Conservation (phyloP, 2,113 vertebrate species). For the Numida meleagris region DNA sequence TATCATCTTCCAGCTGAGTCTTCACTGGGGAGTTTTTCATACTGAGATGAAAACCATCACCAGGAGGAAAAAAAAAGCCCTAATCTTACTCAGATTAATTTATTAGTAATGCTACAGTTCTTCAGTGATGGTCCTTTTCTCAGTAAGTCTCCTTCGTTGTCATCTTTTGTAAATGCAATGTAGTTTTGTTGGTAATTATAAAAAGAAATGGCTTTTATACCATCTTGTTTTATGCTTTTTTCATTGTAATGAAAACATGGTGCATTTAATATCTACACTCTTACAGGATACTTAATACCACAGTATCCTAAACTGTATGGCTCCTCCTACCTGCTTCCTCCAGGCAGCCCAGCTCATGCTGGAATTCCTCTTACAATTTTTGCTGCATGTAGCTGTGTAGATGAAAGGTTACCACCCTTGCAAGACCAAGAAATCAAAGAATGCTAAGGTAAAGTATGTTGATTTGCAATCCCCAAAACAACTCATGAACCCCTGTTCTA, state of each 20-base stretch:
- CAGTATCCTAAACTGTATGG: background rate
- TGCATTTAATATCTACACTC: background rate
- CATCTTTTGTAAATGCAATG: background rate
- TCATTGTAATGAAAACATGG: background rate
- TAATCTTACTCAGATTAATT: slow-evolving; percentile 1
- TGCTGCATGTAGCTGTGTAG: background rate
- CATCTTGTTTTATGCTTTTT: background rate
- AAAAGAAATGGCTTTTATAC: background rate
- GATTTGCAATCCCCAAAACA: background rate
- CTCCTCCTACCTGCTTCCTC: background rate
- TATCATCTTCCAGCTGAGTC: background rate
- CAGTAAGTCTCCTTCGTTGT: background rate
- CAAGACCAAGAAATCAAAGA: background rate
- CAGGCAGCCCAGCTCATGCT: background rate
- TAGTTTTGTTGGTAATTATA: background rate
- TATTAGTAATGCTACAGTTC: slow-evolving; percentile 14
- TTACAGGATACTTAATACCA: background rate
- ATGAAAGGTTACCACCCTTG: background rate
- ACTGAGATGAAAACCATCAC: background rate
- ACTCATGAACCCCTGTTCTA: background rate
- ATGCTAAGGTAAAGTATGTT: background rate
- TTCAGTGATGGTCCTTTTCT: background rate
- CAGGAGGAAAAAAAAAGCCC: background rate
- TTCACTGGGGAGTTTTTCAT: background rate
- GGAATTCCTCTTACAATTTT: background rate